phyloP scores from a whole-genome alignment of 2,888 invertebrate genomes.

The Drosophila rubida region DNA sequence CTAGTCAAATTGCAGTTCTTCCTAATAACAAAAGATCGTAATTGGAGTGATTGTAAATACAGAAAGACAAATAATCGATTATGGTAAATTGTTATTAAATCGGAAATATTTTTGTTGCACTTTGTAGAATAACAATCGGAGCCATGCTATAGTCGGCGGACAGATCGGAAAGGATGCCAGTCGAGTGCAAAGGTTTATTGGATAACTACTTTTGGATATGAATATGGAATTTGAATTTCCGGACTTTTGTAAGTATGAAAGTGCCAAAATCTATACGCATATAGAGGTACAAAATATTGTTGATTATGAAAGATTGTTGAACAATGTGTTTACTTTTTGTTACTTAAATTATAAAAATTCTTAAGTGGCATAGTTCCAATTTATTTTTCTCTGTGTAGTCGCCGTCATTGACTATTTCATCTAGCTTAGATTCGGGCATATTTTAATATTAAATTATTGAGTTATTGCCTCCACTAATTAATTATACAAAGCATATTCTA shows the following conservation, averaged over 20 bases:
- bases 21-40: slow-evolving; percentile 9
- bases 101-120: neutral
- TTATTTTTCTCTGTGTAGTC: neutral
- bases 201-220: slow-evolving; percentile 64
- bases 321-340: too few relatives aligned
- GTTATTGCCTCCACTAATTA: slow-evolving; percentile 2
- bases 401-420: neutral
- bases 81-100: neutral
- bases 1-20: slow-evolving; percentile 36
- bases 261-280: neutral
- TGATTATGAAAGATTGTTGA: too few relatives aligned
- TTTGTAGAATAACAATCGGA: slow-evolving; percentile 36
- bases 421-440: neutral
- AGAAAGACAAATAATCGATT: slow-evolving; percentile 5
- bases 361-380: too few relatives aligned
- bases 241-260: slow-evolving; percentile 82
- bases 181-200: slow-evolving; percentile 55
- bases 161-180: slow-evolving; percentile 69
- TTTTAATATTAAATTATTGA: slow-evolving; percentile 6
- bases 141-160: slow-evolving; percentile 50
- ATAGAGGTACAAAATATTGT: too few relatives aligned
- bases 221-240: slow-evolving; percentile 85
- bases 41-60: slow-evolving; percentile 19
- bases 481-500: neutral
- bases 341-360: too few relatives aligned